Evolutionary conservation across 30 jellyfish, hydroid and myxozoan genomes (phyloP), one percentile per base, ranked within the genome.

Genomic region (Phacellophora camtschatica): DNA sequence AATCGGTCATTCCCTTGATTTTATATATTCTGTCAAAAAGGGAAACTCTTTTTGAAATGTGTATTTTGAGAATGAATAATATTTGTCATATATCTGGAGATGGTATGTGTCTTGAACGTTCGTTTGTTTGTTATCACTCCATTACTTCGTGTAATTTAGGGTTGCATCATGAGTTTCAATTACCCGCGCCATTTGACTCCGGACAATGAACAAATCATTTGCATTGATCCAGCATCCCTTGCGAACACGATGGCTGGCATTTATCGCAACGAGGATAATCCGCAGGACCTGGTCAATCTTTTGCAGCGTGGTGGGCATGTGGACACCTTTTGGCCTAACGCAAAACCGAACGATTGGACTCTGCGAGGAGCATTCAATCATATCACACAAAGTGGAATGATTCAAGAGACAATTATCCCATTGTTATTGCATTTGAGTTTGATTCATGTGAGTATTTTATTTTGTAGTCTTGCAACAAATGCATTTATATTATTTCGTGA

Each of bases 321-420:
- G 49, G 95, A 85, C 61, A 55, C 92, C 7, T 54, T 93, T 19
- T 93, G 99, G 99, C 96, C 96, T 5, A 74, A 43, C 30, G 86
- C 89, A 28, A 93, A 93, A 85, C 99, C 99, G 13, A 76, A 93
- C 33, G 99, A 93, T 29, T 93, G 99, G 99, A 93, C 99, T 54
- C 79, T 93, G 89, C 88, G 99, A 46, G 92, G 92, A 8, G 94
- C 99, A 5, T 93, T 93, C 67, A 82, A 65, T 32, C 74, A 93
- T 71, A 87, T 93, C 29, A 78, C 96, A 5, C 77, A 67, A 63
- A 86, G 81, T 74, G 99, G 99, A 23, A 75, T 85, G 96, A 85
- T 93, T 6, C 95, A 97, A 12, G 99, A 93, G 66, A 74, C 97
- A 18, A 93, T 93, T 51, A 74, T 93, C 4, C 99, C 99, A 23